Base-by-base conservation (phyloP, 2,113 vertebrate species). In the Echinops telfairi region DNA sequence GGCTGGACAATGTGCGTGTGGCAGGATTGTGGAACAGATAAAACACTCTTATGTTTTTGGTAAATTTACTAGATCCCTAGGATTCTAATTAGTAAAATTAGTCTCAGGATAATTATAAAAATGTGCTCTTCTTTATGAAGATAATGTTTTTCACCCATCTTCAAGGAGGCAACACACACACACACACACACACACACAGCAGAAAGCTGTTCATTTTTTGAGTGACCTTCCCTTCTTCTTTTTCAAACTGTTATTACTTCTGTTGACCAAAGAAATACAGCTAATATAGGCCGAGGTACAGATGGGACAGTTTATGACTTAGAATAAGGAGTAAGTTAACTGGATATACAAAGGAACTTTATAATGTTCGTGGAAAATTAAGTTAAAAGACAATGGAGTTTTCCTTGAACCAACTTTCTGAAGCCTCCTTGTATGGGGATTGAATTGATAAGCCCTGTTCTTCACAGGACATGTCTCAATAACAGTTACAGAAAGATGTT, bases 401-500 rank as follows among this genome's bases (percentile, higher is more conserved):
- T 60, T 57, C 57, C 7, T 20, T 47, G 5, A 47, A 60, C 57
- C 16, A 60, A 60, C 58, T 60, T 60, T 60, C 15, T 60, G 19
- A 60, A 60, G 58, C 58, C 58, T 20, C 19, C 58, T 60, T 60
- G 58, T 60, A 60, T 60, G 58, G 15, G 31, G 40, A 86, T 0
- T 66, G 17, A 91, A 68, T 66, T 47, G 6, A 76, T 40, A 20
- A 27, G 29, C 8, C n/a, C 70, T 78, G 6, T 62, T 88, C 83
- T 88, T 73, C 78, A 86, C 47, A 88, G 71, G 27, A 58, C 33
- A 43, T 36, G 60, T 33, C 58, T 89, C 78, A 90, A 73, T 6
- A 83, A 58, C 76, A 90, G 53, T 86, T 68, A 80, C 16, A 88
- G n/a, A 88, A 20, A 95, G 31, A 89, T 88, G 36, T n/a, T 92